These are phyloP conservation scores for Rotaria sp. DNA, from an alignment of 2,888 invertebrate species.

Conservation along the genomic window DNA sequence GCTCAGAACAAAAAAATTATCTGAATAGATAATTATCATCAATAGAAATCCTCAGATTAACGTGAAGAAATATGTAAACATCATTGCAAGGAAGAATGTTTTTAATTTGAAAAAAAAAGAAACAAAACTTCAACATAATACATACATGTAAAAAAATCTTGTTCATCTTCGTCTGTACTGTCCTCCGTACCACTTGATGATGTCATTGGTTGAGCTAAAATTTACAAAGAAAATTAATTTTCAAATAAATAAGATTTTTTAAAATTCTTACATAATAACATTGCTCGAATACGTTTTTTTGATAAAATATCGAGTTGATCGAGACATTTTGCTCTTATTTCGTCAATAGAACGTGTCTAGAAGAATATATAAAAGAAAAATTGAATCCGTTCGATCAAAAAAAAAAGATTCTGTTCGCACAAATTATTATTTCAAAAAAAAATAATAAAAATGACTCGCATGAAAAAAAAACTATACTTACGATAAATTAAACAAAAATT, in stretches of 20 bases:
- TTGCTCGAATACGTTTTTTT: slow-evolving; percentile 40
- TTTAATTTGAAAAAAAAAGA: too few species aligned
- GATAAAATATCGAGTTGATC: slow-evolving; percentile 41
- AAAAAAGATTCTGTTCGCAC: background rate
- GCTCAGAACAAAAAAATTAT: slow-evolving; percentile 7
- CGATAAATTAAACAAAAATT: background rate
- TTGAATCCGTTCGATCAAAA: background rate
- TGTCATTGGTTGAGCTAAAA: slow-evolving; percentile 39
- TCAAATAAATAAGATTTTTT: background rate
- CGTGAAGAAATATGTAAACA: background rate
- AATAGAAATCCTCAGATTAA: background rate
- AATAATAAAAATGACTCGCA: background rate
- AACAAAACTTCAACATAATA: background rate
- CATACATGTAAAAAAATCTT: slow-evolving; percentile 13
- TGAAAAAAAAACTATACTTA: background rate
- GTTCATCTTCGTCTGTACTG: slow-evolving; percentile 35
- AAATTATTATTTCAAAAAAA: background rate
- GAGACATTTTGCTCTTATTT: slow-evolving; percentile 40
- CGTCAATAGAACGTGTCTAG: slow-evolving; percentile 38
- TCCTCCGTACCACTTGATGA: slow-evolving; percentile 45
- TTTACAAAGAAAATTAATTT: background rate
- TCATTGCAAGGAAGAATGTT: background rate
- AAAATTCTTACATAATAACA: slow-evolving; percentile 29
- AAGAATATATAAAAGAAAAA: background rate
- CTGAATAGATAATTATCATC: background rate